These are phyloP conservation scores for Neotoxoptera formosana DNA, from an alignment of 1,140 invertebrate species.

Conservation along the genomic window DNA sequence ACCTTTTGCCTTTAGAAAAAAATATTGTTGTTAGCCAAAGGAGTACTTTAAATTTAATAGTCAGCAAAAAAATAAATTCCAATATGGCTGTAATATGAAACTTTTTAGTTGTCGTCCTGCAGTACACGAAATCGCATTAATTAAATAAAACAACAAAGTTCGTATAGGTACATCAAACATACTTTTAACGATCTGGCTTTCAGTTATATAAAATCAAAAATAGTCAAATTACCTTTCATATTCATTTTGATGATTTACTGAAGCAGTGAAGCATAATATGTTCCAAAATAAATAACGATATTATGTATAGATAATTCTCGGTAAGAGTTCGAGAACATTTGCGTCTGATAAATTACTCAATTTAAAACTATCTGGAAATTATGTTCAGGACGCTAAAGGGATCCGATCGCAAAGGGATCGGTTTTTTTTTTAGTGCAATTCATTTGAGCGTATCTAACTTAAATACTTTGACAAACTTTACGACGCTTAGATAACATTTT, in stretches of 20 bases:
- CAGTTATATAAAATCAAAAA: neutral
- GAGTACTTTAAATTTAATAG: neutral
- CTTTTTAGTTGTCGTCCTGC: neutral
- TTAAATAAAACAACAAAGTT: neutral
- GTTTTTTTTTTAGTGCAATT: neutral
- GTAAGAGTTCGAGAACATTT: neutral
- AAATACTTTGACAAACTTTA: neutral
- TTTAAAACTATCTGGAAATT: neutral
- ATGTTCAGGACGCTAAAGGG: neutral
- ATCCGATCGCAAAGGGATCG: too few species aligned
- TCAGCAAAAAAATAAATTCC: neutral
- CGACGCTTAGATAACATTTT: neutral
- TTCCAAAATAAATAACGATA: neutral
- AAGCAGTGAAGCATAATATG: neutral
- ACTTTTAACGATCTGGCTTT: too few species aligned
- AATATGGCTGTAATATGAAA: neutral
- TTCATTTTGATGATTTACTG: neutral
- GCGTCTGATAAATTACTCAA: neutral
- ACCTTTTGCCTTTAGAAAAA: too few species aligned
- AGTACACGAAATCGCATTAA: neutral
- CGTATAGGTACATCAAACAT: neutral
- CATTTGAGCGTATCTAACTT: neutral
- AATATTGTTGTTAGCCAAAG: neutral
- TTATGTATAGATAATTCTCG: neutral
- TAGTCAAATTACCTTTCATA: neutral